These are phyloP conservation scores for Nipponia nippon DNA, from an alignment of 2,113 vertebrate genomes.

Conservation along the genomic window DNA sequence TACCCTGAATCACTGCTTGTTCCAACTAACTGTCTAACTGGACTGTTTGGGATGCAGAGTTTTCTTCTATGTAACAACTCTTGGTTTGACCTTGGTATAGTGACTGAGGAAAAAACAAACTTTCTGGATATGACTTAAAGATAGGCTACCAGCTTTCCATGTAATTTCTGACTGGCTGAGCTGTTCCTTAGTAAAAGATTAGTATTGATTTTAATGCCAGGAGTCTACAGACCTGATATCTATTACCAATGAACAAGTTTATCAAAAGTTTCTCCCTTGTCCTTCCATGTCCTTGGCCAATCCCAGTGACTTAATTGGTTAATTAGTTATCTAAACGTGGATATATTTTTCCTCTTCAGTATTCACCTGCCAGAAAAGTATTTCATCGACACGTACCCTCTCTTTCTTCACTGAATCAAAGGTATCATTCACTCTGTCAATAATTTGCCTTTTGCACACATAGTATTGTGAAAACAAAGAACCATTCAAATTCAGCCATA, in stretches of 20 bases:
- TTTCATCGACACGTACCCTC: neutral
- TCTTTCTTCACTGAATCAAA: neutral
- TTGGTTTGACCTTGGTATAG: neutral
- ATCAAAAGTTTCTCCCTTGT: neutral
- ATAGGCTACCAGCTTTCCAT: neutral
- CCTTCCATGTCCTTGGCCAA: neutral
- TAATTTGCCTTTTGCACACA: neutral
- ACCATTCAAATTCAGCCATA: neutral
- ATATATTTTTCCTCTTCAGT: neutral
- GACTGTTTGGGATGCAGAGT: neutral
- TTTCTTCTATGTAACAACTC: neutral
- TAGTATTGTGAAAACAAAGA: neutral
- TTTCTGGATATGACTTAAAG: neutral
- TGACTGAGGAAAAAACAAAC: neutral
- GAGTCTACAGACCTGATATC: neutral
- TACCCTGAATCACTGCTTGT: neutral
- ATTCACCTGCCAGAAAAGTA: neutral
- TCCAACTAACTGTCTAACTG: neutral
- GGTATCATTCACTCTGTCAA: neutral
- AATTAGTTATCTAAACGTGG: neutral
- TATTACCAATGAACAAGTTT: neutral
- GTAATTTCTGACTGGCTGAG: neutral
- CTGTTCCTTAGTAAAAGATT: neutral
- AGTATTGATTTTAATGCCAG: neutral
- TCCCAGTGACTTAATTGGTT: neutral